Base-by-base conservation (phyloP, 2,888 invertebrate species). In the Plagodis pulveraria region DNA sequence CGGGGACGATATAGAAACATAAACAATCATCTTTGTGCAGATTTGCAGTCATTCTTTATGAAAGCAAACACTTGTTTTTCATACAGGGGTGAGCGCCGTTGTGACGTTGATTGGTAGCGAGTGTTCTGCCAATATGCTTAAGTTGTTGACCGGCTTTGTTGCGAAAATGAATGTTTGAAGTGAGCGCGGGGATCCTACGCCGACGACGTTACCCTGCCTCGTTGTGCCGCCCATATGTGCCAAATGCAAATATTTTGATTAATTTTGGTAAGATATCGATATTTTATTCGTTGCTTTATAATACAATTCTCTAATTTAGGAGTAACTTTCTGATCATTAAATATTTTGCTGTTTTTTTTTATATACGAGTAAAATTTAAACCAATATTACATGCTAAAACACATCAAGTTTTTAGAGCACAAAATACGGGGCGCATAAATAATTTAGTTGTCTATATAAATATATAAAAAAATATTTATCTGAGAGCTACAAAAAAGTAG, bases 41-140 rank as follows among this genome's bases (percentile, higher is more conserved):
- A 91, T 90, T 91, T 90, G 85, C 86, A 84, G 86, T 86, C 87
- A 88, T 89, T 83, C 87, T 89, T 88, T 89, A 89, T 88, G 87
- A 89, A 88, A 78, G 89, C 87, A 90, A 90, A 90, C 91, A 91
- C 90, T 91, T 83, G 86, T 86, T 85, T 87, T 84, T 75, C 74
- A 78, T 77, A 80, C 73, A 67, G 70, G 69, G 71, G 73, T 65
- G 74, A 71, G 74, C 65, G 73, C 72, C 66, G 87, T 87, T 88
- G 85, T 89, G 85, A 87, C 84, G 86, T 85, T 85, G 89, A 90
- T 88, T 87, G 87, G 87, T 79, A 80, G 84, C 77, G 84, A 90
- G 90, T 89, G 91, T 87, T 87, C 84, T 85, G 83, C 85, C 91
- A 90, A 91, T 89, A 90, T 90, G 89, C 87, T 84, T 76, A 80